A percentile compares a stretch with the other conserved stretches of the same genome.
Conservation (phyloP, 1,140 invertebrate genomes). For the Hypothenemus hampei region DNA sequence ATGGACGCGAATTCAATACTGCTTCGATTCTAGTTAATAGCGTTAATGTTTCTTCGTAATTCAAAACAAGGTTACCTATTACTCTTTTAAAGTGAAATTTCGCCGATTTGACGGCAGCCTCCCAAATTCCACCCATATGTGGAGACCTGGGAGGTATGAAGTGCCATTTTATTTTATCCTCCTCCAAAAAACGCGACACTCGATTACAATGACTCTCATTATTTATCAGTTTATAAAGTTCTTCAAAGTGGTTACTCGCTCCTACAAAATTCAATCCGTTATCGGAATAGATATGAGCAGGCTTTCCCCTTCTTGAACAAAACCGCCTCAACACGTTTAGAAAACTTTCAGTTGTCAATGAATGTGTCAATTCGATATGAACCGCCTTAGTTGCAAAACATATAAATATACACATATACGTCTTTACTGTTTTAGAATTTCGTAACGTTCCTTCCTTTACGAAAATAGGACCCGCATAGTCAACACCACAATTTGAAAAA, state of each 20-base stretch:
- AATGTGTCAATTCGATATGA: slow-evolving; percentile 45
- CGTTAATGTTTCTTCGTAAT: not conserved
- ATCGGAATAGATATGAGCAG: slow-evolving; percentile 32
- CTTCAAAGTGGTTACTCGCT: too few relatives aligned
- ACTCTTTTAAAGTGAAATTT: slow-evolving; percentile 8
- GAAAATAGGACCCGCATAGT: slow-evolving; percentile 37
- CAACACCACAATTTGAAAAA: not conserved
- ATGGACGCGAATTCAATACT: not conserved
- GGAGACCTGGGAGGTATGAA: slow-evolving; percentile 39
- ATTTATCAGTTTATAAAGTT: not conserved
- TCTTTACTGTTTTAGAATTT: slow-evolving; percentile 17
- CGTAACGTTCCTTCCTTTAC: slow-evolving; percentile 16
- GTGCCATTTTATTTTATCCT: slow-evolving; percentile 37
- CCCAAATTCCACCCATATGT: slow-evolving; percentile 4
- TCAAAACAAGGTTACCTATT: not conserved
- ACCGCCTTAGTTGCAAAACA: slow-evolving; percentile 41
- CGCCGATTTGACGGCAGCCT: slow-evolving; percentile 2
- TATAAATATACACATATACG: slow-evolving; percentile 35
- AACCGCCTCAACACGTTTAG: slow-evolving; percentile 43
- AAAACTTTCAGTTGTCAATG: slow-evolving; percentile 41
- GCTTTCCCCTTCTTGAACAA: slow-evolving; percentile 25
- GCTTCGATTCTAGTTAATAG: not conserved
- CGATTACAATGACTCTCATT: not conserved
- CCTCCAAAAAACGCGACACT: not conserved
- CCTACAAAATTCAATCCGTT: slow-evolving; percentile 15